Percentiles rank a stretch among this genome's conserved stretches.
Conservation (phyloP, 2,888 invertebrate species). For the Plebejus anna region DNA sequence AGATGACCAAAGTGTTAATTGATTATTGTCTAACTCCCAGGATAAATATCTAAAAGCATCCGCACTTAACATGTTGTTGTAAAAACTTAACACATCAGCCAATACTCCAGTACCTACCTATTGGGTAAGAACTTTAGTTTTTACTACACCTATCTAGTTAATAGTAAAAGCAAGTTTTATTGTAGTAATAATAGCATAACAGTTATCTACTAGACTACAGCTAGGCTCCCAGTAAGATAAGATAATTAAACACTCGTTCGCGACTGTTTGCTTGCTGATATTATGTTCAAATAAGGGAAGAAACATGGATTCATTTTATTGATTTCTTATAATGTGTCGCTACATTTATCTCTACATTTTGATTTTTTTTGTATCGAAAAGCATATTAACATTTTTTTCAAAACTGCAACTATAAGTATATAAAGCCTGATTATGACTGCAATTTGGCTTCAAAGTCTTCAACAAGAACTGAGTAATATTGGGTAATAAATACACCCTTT, state of each 20-base stretch:
- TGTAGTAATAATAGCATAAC: not conserved
- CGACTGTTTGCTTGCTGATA: conserved; percentile 4
- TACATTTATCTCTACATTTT: too few relatives aligned
- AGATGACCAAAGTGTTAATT: too few relatives aligned
- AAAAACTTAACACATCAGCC: not conserved
- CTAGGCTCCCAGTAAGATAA: conserved; percentile 2
- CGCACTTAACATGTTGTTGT: not conserved
- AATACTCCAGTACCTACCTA: not conserved
- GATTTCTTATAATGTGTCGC: not conserved
- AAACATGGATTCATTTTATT: not conserved
- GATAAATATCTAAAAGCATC: not conserved
- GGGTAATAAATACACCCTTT: too few relatives aligned
- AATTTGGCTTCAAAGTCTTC: too few relatives aligned
- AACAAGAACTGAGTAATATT: too few relatives aligned
- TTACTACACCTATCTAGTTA: not conserved
- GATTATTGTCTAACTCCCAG: not conserved
- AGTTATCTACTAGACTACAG: conserved; percentile 3
- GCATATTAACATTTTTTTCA: too few relatives aligned
- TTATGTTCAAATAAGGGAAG: conserved; percentile 11
- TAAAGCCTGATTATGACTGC: too few relatives aligned
- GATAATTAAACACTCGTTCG: conserved; percentile 17
- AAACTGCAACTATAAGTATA: too few relatives aligned
- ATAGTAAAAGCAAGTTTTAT: not conserved
- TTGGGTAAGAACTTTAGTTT: not conserved
- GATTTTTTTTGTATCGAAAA: too few relatives aligned